A percentile compares a stretch with the other conserved stretches of the same genome.
Conservation (phyloP, 2,113 vertebrate genomes). For the Ptyas mucosa region DNA sequence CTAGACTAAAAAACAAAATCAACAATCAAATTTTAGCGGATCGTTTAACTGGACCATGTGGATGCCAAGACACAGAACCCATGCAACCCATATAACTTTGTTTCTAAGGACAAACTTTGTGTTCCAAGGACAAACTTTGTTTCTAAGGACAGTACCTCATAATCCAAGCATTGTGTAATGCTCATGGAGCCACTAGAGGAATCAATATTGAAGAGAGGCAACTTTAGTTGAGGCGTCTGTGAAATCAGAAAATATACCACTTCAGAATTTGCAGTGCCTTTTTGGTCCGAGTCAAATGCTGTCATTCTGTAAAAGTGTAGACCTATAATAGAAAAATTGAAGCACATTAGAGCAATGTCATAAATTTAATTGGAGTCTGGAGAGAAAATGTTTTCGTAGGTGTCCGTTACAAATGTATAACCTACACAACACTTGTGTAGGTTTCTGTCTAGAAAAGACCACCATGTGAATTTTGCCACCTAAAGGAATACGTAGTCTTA, state of each 20-base stretch:
- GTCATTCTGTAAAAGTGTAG: slow-evolving; percentile 55
- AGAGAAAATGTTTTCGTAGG: neutral
- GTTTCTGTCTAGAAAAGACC: neutral
- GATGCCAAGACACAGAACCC: neutral
- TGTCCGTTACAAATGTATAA: neutral
- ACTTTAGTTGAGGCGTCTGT: slow-evolving; percentile 59
- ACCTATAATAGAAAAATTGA: slow-evolving; percentile 28
- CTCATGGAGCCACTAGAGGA: slow-evolving; percentile 36
- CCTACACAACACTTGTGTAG: too few species aligned
- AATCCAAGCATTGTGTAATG: slow-evolving; percentile 72
- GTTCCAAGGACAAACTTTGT: neutral
- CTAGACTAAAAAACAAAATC: neutral
- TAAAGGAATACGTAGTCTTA: neutral
- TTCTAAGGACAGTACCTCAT: slow-evolving; percentile 63
- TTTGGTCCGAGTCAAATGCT: slow-evolving; percentile 49
- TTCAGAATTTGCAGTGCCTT: slow-evolving; percentile 64
- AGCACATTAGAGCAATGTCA: neutral
- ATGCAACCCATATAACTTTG: neutral
- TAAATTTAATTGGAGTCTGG: neutral
- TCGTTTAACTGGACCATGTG: neutral
- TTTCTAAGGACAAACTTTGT: neutral
- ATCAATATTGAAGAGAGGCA: slow-evolving; percentile 37
- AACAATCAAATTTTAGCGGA: neutral
- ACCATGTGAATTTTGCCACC: neutral
- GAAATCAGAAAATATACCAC: slow-evolving; percentile 61